Percentiles rank a stretch among this genome's conserved stretches.
Evolutionary conservation across 1,140 invertebrate genomes (phyloP).

Genomic region (Heliothis virescens): DNA sequence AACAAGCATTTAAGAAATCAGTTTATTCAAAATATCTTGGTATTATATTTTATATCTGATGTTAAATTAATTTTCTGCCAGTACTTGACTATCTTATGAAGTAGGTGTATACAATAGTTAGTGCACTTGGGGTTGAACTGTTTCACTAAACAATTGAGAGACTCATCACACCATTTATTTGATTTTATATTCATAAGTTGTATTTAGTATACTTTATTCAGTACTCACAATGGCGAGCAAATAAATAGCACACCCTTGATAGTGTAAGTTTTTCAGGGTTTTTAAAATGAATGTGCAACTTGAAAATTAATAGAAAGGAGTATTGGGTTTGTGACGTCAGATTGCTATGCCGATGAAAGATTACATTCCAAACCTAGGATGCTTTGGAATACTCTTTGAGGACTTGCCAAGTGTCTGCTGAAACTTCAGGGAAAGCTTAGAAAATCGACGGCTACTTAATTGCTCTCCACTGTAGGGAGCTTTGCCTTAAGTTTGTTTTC

Average conservation of each 20-base stretch:
- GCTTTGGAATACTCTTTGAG: constrained; percentile 30
- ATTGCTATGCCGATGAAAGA: constrained; percentile 28
- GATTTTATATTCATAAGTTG: constrained; percentile 35
- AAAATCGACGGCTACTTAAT: constrained; percentile 29
- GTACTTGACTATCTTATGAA: constrained; percentile 29
- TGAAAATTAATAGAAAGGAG: constrained; percentile 1
- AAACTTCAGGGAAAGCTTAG: constrained; percentile 24
- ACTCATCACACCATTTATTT: constrained; percentile 21
- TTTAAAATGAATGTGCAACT: constrained; percentile 14
- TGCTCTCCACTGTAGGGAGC: constrained; percentile 13
- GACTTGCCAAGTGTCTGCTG: constrained; percentile 18
- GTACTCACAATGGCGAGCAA: constrained; percentile 24
- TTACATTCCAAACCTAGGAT: constrained; percentile 29
- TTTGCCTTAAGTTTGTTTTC: constrained; percentile 30
- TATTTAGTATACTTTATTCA: constrained; percentile 31
- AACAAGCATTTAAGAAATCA: neutral
- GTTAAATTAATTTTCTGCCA: constrained; percentile 26
- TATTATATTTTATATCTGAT: neutral
- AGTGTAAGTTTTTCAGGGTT: constrained; percentile 18
- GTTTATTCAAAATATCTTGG: neutral
- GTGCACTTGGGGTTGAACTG: constrained; percentile 22
- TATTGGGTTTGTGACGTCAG: neutral
- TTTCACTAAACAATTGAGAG: constrained; percentile 10
- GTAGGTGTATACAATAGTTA: neutral
- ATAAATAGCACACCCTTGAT: constrained; percentile 32